Evolutionary conservation across 2,113 vertebrate species (phyloP).

Genomic region (Prunella himalayana): DNA sequence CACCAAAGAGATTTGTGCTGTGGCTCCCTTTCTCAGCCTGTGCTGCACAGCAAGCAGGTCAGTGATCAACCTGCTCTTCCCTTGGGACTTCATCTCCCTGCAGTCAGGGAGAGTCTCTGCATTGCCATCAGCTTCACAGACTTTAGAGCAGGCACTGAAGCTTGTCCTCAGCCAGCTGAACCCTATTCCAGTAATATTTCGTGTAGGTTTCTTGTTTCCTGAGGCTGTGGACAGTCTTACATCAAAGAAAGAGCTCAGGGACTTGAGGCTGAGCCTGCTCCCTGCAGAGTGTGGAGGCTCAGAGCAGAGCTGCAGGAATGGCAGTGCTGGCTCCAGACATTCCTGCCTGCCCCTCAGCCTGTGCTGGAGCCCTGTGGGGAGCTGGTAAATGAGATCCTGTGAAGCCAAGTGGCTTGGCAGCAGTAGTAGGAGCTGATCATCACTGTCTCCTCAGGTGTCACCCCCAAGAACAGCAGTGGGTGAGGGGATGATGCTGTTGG

Average conservation of each 20-base stretch:
- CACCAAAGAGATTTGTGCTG: neutral
- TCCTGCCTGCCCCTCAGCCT: neutral
- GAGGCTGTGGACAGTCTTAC: neutral
- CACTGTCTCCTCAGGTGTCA: neutral
- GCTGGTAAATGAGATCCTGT: neutral
- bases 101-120: neutral
- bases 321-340: neutral
- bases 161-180: neutral
- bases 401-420: neutral
- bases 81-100: neutral
- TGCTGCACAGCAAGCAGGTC: neutral
- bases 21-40: neutral
- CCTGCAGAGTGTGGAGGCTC: accelerated
- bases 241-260: neutral
- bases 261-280: neutral
- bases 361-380: neutral
- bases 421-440: neutral
- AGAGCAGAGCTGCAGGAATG: neutral
- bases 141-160: neutral
- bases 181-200: neutral
- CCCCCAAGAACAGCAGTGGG: neutral
- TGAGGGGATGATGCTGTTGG: neutral
- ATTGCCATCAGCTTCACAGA: neutral
- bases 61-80: neutral
- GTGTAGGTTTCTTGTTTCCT: neutral